These are phyloP conservation scores for Chelonoidis abingdonii DNA, from an alignment of 2,113 vertebrate species.

Conservation along the genomic window DNA sequence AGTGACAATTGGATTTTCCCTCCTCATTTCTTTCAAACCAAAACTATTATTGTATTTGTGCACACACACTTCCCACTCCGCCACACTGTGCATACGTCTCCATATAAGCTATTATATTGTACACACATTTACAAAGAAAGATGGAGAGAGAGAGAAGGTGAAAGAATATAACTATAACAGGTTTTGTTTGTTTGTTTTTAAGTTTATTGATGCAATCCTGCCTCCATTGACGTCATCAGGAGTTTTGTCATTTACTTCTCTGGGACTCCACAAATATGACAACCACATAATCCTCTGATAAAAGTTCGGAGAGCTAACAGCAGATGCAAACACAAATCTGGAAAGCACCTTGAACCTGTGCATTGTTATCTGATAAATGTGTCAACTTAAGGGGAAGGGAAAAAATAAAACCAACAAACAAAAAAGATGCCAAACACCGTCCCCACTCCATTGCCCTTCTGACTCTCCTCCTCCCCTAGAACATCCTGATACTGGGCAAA, in stretches of 20 bases:
- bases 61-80: background rate
- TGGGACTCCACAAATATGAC: background rate
- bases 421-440: background rate
- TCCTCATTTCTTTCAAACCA: background rate
- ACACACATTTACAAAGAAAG: background rate
- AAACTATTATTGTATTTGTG: background rate
- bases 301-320: background rate
- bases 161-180: background rate
- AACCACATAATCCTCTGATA: background rate
- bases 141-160: too few species aligned
- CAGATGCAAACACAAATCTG: background rate
- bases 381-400: background rate
- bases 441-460: rapidly evolving
- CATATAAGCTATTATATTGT: background rate
- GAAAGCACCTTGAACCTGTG: background rate
- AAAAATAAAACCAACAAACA: background rate
- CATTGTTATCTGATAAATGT: rapidly evolving
- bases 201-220: background rate
- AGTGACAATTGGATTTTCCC: background rate
- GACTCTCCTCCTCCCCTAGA: background rate
- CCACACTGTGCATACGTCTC: background rate
- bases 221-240: background rate
- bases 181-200: background rate
- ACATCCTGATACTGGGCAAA: background rate
- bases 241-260: background rate